A percentile compares a stretch with the other conserved stretches of the same genome.
These are phyloP conservation scores for Cotesia chilonis DNA, from an alignment of 1,140 invertebrate genomes.

Conservation along the genomic window DNA sequence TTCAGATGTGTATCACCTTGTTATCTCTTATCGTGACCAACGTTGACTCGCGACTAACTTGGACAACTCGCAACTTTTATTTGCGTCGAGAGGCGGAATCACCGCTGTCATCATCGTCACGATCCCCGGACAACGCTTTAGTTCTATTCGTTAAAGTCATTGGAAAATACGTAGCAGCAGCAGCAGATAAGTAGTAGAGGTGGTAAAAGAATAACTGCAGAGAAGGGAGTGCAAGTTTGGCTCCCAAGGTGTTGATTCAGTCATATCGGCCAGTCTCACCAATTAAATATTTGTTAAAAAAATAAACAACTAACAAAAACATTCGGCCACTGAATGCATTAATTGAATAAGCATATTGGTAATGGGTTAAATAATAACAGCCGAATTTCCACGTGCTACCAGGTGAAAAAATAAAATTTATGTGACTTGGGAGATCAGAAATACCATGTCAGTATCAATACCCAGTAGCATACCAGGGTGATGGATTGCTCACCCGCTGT, in stretches of 20 bases:
- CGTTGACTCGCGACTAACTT: slow-evolving; percentile 34
- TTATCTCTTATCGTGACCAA: slow-evolving; percentile 28
- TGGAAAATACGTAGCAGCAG: slow-evolving; percentile 7
- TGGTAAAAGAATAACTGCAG: slow-evolving; percentile 6
- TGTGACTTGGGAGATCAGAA: no score
- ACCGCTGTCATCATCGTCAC: slow-evolving; percentile 27
- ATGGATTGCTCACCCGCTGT: slow-evolving; percentile 7
- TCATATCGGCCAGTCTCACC: not conserved
- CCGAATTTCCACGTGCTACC: not conserved
- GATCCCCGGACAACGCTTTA: not conserved
- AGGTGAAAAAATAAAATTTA: no score
- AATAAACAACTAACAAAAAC: not conserved
- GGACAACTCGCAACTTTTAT: slow-evolving; percentile 36
- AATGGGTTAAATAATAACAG: no score
- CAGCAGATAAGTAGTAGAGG: not conserved
- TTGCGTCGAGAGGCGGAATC: slow-evolving; percentile 37
- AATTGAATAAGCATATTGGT: not conserved
- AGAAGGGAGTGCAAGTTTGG: slow-evolving; percentile 22
- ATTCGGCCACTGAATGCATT: not conserved
- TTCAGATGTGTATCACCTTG: not conserved
- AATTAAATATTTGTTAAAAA: slow-evolving; percentile 1
- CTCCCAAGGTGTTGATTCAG: slow-evolving; percentile 8
- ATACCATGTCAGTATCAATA: no score
- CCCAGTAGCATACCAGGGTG: no score
- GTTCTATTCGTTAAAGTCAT: slow-evolving; percentile 11